Conservation (phyloP, 2,113 vertebrate genomes). For the Desmodus rotundus region DNA sequence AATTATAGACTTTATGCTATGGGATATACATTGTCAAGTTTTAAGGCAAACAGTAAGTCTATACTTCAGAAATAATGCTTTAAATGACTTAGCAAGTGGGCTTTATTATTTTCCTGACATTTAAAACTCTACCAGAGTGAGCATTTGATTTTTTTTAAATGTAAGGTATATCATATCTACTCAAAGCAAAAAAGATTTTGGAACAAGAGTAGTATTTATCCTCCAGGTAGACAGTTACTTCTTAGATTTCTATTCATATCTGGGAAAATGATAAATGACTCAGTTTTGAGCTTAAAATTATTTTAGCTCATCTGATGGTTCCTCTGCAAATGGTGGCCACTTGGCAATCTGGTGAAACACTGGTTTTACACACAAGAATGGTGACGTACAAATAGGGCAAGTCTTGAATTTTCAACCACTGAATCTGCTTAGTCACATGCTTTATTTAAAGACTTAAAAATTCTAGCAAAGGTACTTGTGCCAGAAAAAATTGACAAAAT, state of each 20-base stretch:
- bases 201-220: background rate
- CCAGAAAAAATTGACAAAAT: conserved; percentile 10
- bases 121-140: conserved; percentile 40
- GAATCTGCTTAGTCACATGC: background rate
- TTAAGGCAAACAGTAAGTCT: conserved; percentile 11
- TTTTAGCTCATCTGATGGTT: background rate
- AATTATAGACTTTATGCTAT: background rate
- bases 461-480: conserved; percentile 18
- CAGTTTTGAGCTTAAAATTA: background rate
- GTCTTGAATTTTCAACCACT: background rate
- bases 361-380: background rate
- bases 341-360: background rate
- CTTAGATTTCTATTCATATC: background rate
- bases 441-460: conserved; percentile 29
- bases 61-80: conserved; percentile 33
- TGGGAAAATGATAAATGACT: conserved; percentile 28
- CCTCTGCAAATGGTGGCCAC: background rate
- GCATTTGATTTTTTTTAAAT: background rate
- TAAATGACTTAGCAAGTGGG: conserved; percentile 12
- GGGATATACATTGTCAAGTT: background rate
- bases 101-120: conserved; percentile 44
- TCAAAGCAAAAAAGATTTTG: conserved; percentile 45
- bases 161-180: background rate
- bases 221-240: background rate
- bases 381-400: background rate